A percentile compares a stretch with the other conserved stretches of the same genome.
phyloP scores from a whole-genome alignment of 35 echinoderm and acorn worm species.

The Heliocidaris erythrogramma region DNA sequence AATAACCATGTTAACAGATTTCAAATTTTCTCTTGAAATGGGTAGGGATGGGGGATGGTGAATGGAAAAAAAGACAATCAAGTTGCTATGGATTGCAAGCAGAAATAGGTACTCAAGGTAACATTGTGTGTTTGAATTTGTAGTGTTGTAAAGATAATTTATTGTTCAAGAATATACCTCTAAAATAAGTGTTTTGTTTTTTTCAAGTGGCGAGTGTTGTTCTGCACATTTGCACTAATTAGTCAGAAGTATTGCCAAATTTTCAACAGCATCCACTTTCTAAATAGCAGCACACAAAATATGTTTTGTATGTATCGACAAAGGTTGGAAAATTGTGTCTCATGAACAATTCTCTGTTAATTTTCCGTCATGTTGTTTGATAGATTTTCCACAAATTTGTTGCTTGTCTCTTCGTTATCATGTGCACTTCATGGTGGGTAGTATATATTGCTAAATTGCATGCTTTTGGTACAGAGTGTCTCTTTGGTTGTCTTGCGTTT shows the following conservation, averaged over 20 bases:
- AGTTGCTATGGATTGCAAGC: background rate
- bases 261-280: background rate
- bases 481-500: too few relatives aligned
- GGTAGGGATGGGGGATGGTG: too few relatives aligned
- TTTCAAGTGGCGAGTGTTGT: background rate
- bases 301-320: background rate
- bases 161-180: slow-evolving; percentile 11
- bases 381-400: too few relatives aligned
- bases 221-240: background rate
- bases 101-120: background rate
- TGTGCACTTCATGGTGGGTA: too few relatives aligned
- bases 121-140: slow-evolving; percentile 2
- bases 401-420: too few relatives aligned
- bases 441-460: too few relatives aligned
- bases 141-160: slow-evolving; percentile 14
- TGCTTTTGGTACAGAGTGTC: too few relatives aligned
- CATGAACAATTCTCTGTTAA: background rate
- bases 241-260: background rate
- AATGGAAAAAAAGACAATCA: too few relatives aligned
- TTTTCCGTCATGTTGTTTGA: too few relatives aligned
- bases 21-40: too few relatives aligned
- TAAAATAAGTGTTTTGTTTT: background rate
- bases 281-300: background rate
- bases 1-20: too few relatives aligned
- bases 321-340: background rate